Percentiles rank a stretch among this genome's conserved stretches.
These are phyloP conservation scores for Epirrhoe alternata DNA, from an alignment of 2,888 invertebrate species.

Conservation along the genomic window DNA sequence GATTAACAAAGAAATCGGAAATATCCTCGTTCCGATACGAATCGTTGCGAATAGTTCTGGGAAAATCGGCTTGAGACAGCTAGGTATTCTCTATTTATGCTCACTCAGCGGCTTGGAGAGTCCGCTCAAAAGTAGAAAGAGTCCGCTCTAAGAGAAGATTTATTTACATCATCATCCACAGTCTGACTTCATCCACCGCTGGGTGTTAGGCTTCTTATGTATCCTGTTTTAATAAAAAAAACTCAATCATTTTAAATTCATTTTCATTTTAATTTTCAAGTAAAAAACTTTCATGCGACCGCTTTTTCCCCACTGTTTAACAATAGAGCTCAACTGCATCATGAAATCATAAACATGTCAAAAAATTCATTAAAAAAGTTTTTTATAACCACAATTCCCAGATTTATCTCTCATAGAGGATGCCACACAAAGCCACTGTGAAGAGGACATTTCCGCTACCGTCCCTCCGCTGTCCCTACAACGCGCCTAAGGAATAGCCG, in stretches of 20 bases:
- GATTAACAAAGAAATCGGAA: constrained; percentile 45
- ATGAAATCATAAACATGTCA: too few relatives aligned
- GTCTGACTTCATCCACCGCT: too few relatives aligned
- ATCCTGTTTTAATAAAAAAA: too few relatives aligned
- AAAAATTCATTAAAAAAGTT: too few relatives aligned
- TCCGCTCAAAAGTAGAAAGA: not conserved
- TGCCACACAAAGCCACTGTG: constrained; percentile 18
- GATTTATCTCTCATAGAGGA: not conserved
- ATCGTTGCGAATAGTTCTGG: constrained; percentile 38
- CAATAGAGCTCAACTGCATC: too few relatives aligned
- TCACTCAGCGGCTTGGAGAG: constrained; percentile 15
- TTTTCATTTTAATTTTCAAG: too few relatives aligned
- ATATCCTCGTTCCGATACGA: constrained; percentile 44
- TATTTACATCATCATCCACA: not conserved
- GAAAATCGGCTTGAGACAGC: constrained; percentile 39
- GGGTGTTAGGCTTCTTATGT: too few relatives aligned
- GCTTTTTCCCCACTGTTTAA: too few relatives aligned
- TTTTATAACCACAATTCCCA: not conserved
- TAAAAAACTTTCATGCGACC: too few relatives aligned
- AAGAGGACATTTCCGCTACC: constrained; percentile 31
- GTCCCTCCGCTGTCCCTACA: constrained; percentile 28
- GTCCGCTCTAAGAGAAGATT: not conserved
- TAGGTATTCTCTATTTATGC: constrained; percentile 16
- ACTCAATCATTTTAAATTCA: too few relatives aligned
- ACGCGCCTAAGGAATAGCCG: constrained; percentile 57